A percentile compares a stretch with the other conserved stretches of the same genome.
Conservation (phyloP, 2,113 vertebrate species). For the Neodon shergylaensis region DNA sequence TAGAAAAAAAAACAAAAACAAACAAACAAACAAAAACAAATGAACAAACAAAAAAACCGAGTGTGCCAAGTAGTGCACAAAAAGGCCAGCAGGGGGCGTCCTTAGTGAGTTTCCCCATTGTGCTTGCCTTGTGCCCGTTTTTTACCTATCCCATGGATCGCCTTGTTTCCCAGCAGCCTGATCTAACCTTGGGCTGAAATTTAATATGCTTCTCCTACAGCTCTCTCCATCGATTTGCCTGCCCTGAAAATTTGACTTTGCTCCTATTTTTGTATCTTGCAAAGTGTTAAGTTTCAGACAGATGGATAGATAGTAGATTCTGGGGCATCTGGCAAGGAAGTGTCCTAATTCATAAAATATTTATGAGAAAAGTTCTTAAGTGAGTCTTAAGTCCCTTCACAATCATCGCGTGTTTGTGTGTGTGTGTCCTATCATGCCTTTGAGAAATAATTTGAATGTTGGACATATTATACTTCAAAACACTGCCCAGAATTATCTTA, state of each 20-base stretch:
- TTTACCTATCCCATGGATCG: too few species aligned
- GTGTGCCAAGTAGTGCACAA: not conserved
- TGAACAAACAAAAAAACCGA: not conserved
- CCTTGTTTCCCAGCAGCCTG: not conserved
- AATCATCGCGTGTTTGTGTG: not conserved
- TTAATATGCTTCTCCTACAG: conserved; percentile 42
- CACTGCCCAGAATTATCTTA: not conserved
- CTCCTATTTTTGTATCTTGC: conserved; percentile 22
- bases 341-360: conserved; percentile 38
- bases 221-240: conserved; percentile 34
- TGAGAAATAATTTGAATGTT: not conserved
- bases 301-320: not conserved
- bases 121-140: not conserved
- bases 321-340: not conserved
- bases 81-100: not conserved
- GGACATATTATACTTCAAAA: not conserved
- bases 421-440: too few species aligned
- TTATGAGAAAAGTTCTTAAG: not conserved
- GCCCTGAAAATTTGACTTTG: conserved; percentile 34
- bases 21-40: not conserved
- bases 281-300: conserved; percentile 30
- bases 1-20: not conserved
- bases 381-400: not conserved
- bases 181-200: conserved; percentile 30
- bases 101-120: not conserved